These are phyloP conservation scores for Potorous gilbertii DNA, from an alignment of 2,797 vertebrate species.

Conservation along the genomic window DNA sequence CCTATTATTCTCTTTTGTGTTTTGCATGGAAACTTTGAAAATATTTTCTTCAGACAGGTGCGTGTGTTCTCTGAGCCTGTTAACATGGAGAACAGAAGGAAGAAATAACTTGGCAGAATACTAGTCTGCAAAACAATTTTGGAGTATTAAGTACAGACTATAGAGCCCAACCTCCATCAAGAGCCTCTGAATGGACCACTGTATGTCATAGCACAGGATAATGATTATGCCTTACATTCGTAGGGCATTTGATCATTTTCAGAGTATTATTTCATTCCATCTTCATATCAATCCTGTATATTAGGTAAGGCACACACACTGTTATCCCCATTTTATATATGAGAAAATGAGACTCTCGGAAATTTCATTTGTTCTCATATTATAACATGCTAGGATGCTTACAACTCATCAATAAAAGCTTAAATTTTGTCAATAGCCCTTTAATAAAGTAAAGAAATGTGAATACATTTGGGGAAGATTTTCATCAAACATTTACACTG, in stretches of 20 bases:
- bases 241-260: not conserved
- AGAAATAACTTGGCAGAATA: not conserved
- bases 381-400: not conserved
- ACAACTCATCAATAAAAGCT: not conserved
- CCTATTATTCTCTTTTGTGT: not conserved
- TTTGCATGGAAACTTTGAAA: not conserved
- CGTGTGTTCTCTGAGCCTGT: not conserved
- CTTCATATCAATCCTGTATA: not conserved
- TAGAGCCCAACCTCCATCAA: not conserved
- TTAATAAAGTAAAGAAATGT: not conserved
- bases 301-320: not conserved
- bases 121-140: not conserved
- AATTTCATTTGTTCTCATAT: not conserved
- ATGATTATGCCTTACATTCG: not conserved
- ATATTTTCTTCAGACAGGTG: not conserved
- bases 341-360: not conserved
- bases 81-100: not conserved
- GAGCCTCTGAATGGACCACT: not conserved
- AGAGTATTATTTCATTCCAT: not conserved
- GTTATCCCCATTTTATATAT: not conserved
- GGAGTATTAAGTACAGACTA: not conserved
- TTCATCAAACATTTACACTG: not conserved
- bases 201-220: not conserved
- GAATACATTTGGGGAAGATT: not conserved
- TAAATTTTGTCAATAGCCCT: not conserved